Evolutionary conservation across 1,140 invertebrate genomes (phyloP).

Genomic region (Teleogryllus occipitalis): DNA sequence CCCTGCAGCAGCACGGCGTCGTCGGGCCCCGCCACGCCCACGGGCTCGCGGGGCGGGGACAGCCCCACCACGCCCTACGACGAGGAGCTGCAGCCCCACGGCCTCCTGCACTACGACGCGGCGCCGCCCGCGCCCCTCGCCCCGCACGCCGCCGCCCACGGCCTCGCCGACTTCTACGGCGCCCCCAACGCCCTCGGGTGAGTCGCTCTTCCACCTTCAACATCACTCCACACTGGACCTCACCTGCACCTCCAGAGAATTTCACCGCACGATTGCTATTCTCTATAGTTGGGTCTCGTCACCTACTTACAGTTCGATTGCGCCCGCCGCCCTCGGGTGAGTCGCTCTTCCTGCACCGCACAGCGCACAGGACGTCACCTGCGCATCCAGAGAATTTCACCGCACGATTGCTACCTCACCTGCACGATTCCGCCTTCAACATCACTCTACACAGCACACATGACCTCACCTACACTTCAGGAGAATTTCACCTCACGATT

Average conservation of each 20-base stretch:
- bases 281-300: too few species aligned
- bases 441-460: too few species aligned
- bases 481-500: too few species aligned
- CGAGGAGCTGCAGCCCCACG: neutral
- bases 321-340: neutral
- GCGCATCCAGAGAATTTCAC: neutral
- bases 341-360: too few species aligned
- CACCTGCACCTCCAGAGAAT: neutral
- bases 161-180: neutral
- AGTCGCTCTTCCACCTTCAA: too few species aligned
- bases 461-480: too few species aligned
- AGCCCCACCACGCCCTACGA: conserved; percentile 15
- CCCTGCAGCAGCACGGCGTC: conserved; percentile 8
- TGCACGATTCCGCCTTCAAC: too few species aligned
- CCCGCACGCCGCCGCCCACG: neutral
- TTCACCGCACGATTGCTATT: neutral
- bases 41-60: conserved; percentile 11
- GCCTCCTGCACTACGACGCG: neutral
- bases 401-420: too few species aligned
- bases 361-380: neutral
- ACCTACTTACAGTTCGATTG: too few species aligned
- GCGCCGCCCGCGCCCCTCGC: neutral
- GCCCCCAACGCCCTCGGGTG: neutral
- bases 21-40: conserved; percentile 14
- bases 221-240: too few species aligned